Conservation (phyloP, 2,797 vertebrate species). For the Clarias laeviceps region DNA sequence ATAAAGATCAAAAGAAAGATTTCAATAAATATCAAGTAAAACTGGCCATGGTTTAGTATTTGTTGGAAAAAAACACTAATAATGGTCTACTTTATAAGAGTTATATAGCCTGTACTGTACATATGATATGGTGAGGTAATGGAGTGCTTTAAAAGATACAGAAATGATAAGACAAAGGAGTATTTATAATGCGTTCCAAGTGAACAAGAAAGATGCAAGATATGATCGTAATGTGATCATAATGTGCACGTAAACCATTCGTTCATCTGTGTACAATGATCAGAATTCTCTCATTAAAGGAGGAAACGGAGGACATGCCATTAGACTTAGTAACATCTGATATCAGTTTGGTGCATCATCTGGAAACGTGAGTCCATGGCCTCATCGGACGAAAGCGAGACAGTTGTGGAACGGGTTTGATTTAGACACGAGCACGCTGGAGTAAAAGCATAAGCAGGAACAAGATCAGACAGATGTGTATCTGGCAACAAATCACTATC, state of each 20-base stretch:
- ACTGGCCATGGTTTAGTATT: background rate
- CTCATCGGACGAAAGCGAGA: conserved; percentile 39
- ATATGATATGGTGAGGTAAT: conserved; percentile 13
- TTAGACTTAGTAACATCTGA: conserved; percentile 42
- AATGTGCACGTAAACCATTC: background rate
- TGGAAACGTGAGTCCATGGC: conserved; percentile 12
- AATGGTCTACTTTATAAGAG: background rate
- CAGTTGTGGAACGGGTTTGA: conserved; percentile 38
- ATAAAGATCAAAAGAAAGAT: background rate
- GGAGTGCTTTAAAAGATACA: background rate
- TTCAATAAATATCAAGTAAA: background rate
- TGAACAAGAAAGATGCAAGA: conserved; percentile 1
- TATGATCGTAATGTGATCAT: background rate
- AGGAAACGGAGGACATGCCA: conserved; percentile 22
- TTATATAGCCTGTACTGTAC: background rate
- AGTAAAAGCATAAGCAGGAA: conserved; percentile 30
- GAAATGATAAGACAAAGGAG: background rate
- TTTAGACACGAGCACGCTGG: conserved; percentile 7
- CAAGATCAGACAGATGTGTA: conserved; percentile 35
- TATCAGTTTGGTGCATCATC: conserved; percentile 32
- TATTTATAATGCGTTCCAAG: background rate
- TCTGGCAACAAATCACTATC: conserved; percentile 41
- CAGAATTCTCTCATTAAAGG: conserved; percentile 10
- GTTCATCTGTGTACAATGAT: conserved; percentile 19
- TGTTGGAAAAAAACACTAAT: background rate